Evolutionary conservation across 1,140 invertebrate genomes (phyloP).

Genomic region (Zophobas morio): DNA sequence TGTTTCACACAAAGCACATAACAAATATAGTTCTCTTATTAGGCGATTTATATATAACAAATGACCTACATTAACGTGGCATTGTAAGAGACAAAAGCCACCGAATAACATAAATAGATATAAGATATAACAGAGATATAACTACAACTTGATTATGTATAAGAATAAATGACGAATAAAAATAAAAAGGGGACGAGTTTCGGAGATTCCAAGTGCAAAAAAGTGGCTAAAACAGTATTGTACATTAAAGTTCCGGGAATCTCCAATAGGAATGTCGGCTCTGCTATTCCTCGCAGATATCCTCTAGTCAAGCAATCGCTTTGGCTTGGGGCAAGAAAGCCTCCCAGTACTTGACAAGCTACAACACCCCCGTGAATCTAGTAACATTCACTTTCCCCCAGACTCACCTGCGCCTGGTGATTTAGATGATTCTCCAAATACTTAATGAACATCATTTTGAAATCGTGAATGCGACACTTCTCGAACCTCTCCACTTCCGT

Average conservation of each 20-base stretch:
- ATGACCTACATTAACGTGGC: slow-evolving; percentile 15
- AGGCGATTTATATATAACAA: slow-evolving; percentile 25
- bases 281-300: slow-evolving; percentile 65
- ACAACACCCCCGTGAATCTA: slow-evolving; percentile 59
- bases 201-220: slow-evolving; percentile 18
- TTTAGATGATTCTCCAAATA: slow-evolving; percentile 96
- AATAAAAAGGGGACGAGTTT: slow-evolving; percentile 16
- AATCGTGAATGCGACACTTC: slow-evolving; percentile 88
- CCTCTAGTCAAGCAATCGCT: slow-evolving; percentile 80
- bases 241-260: slow-evolving; percentile 61
- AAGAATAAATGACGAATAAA: slow-evolving; percentile 23
- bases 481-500: slow-evolving; percentile 96
- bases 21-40: slow-evolving; percentile 30
- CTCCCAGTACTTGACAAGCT: slow-evolving; percentile 97
- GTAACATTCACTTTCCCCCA: background rate
- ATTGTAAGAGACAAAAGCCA: slow-evolving; percentile 10
- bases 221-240: slow-evolving; percentile 5
- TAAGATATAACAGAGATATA: background rate
- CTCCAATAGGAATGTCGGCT: slow-evolving; percentile 66
- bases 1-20: slow-evolving; percentile 38
- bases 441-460: slow-evolving; percentile 89
- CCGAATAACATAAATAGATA: slow-evolving; percentile 17
- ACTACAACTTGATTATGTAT: slow-evolving; percentile 36
- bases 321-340: slow-evolving; percentile 93
- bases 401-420: slow-evolving; percentile 91